Evolutionary conservation across 2,113 vertebrate species (phyloP), one percentile per base, ranked within the genome.

Genomic region (Chamaetylas fuelleborni): DNA sequence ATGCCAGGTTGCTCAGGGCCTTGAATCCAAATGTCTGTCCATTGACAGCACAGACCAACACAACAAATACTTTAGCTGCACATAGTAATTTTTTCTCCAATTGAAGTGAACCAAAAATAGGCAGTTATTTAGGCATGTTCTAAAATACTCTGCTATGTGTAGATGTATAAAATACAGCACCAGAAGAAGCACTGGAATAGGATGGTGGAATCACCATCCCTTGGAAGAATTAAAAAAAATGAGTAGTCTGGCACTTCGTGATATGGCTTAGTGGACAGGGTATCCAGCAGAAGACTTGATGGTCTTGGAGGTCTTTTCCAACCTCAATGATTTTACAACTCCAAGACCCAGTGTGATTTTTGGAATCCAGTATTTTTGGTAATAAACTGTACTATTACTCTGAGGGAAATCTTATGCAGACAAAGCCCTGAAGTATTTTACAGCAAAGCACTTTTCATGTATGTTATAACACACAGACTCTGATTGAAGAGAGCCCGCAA

Each of bases 391-490:
- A 77, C 14, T 70, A 3, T 40, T 74, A 71, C 50, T 53, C 51
- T 4, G 5, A 78, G 17, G 19, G 15, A 15, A 74, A 73, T 58
- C 74, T 77, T 69, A 86, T 3, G 24, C 12, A 72, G 79, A 51
- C 40, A 86, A 93, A 88, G 69, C 10, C 24, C 61, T 40, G 24
- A 29, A 47, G 23, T 20, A 60, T 60, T 89, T 98, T 95, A 99
- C 48, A 99, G 96, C 80, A 99, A 97, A 50, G 99, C 99, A 91
- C 99, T 99, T 98, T 99, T 99, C 64, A 98, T 97, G 29, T 99
- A 99, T 14, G 98, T 98, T 97, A 99, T 96, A 81, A 99, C 95
- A 97, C 99, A 99, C 38, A 99, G 97, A 73, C 98, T 99, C 97
- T 99, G 98, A 96, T 98, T 98, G 77, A 99, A 98, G 6, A 99